Evolutionary conservation across 2,113 vertebrate genomes (phyloP), one percentile per base, ranked within the genome.

Genomic region (Theropithecus gelada): DNA sequence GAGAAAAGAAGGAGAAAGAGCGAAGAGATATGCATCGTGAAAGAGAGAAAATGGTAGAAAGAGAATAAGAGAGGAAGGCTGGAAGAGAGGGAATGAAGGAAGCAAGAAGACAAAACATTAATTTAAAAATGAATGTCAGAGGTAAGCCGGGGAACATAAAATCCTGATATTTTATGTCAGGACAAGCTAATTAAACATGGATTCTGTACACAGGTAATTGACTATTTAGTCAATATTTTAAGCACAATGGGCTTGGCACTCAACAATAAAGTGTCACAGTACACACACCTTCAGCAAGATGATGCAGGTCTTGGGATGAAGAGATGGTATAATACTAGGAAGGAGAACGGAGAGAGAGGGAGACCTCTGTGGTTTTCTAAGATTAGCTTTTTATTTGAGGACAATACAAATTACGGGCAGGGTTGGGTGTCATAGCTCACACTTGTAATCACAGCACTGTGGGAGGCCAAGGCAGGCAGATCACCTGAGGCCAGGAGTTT

Each of bases 241-340:
- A 50, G 14, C 75, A 35, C 0, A 0, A 5, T 3, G 23, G 55
- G 55, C 12, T n/a, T 38, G 55, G 25, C 35, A 2, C 12, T 2
- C 0, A 2, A 0, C 17, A 18, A 18, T 8, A 0, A 50, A 45
- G 20, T 2, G 4, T 18, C 35, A 23, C 14, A 4, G 30, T 2
- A 9, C 25, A 20, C 2, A 35, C 8, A 1, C 27, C 66, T 32
- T 0, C 6, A 2, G 32, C 38, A 22, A 14, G 22, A 4, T 0
- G 14, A 38, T 30, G 59, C 79, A 25, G 48, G 35, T 32, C 55
- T 5, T 1, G 7, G 0, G 35, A 16, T 4, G 10, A 40, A n/a
- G 48, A 6, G 6, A 2, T 0, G 22, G 38, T 10, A 13, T 64
- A 64, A 64, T 64, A 4, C 4, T 1, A 38, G 30, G 50, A 32